Conservation (phyloP, 1,140 invertebrate species). For the Meloidogyne floridensis region DNA sequence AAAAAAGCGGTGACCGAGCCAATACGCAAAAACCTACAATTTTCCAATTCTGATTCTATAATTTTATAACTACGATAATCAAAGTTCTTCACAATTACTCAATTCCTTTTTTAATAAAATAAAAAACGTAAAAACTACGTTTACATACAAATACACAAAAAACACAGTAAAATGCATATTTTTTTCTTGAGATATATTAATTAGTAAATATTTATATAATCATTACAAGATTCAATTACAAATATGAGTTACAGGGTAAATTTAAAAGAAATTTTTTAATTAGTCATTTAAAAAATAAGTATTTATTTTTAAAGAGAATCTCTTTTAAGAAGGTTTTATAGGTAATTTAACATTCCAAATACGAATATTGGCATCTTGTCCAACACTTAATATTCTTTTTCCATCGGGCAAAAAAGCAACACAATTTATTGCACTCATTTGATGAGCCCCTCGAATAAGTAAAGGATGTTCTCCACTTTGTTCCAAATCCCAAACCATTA, state of each 20-base stretch:
- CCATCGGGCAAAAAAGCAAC: conserved; percentile 57
- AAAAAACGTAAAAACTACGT: too few species aligned
- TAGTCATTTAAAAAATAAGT: neutral
- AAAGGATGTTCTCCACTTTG: conserved; percentile 68
- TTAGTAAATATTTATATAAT: neutral
- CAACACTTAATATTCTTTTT: conserved; percentile 50
- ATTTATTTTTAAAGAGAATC: neutral
- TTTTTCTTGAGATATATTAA: neutral
- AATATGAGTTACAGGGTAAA: neutral
- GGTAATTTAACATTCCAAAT: conserved; percentile 56
- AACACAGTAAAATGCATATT: too few species aligned
- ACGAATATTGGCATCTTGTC: conserved; percentile 65
- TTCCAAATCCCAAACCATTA: conserved; percentile 88
- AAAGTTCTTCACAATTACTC: too few species aligned
- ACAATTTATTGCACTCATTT: conserved; percentile 62
- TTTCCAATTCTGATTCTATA: too few species aligned
- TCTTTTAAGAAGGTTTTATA: neutral
- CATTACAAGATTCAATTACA: neutral
- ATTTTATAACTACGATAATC: too few species aligned
- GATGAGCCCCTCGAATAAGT: conserved; percentile 63
- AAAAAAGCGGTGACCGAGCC: too few species aligned
- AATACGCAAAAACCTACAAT: too few species aligned
- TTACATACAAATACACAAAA: too few species aligned
- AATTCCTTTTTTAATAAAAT: too few species aligned
- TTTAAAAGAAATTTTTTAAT: neutral